phyloP scores from a whole-genome alignment of 2,888 invertebrate species.

The Trisateles emortualis region DNA sequence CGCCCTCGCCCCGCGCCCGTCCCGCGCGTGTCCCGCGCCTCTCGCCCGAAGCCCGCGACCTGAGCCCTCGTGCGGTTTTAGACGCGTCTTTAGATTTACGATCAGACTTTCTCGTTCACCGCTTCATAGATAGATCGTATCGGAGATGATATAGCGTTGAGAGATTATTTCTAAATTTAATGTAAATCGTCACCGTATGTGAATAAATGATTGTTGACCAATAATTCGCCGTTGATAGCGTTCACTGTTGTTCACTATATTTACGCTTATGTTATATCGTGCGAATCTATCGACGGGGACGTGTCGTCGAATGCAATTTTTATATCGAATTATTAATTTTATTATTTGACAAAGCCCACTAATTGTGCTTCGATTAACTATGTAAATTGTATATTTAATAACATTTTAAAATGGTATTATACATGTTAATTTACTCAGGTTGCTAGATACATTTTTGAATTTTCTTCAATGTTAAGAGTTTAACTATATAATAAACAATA shows the following conservation, averaged over 20 bases:
- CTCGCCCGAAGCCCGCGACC: not conserved
- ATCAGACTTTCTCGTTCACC: slow-evolving; percentile 61
- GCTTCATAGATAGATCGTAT: slow-evolving; percentile 70
- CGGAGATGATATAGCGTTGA: slow-evolving; percentile 66
- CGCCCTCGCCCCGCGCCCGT: not conserved
- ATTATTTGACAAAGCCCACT: slow-evolving; percentile 71
- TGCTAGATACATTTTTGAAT: slow-evolving; percentile 78
- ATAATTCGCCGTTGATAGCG: slow-evolving; percentile 66
- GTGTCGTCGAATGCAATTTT: slow-evolving; percentile 65
- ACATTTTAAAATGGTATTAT: slow-evolving; percentile 74
- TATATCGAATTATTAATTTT: slow-evolving; percentile 68
- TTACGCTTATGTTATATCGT: slow-evolving; percentile 73
- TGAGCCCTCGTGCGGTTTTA: slow-evolving; percentile 18
- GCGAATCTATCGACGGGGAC: slow-evolving; percentile 67
- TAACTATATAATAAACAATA: slow-evolving; percentile 58
- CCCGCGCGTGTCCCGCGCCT: not conserved
- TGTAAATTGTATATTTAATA: slow-evolving; percentile 83
- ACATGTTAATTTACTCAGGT: slow-evolving; percentile 81
- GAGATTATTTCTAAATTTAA: slow-evolving; percentile 58
- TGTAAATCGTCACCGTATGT: slow-evolving; percentile 70
- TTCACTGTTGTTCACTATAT: slow-evolving; percentile 69
- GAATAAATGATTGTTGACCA: slow-evolving; percentile 69
- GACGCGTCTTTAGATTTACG: slow-evolving; percentile 56
- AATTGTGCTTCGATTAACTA: slow-evolving; percentile 76
- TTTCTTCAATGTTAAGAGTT: slow-evolving; percentile 70